Conservation (phyloP, 2,113 vertebrate species). For the Dendropsophus ebraccatus region DNA sequence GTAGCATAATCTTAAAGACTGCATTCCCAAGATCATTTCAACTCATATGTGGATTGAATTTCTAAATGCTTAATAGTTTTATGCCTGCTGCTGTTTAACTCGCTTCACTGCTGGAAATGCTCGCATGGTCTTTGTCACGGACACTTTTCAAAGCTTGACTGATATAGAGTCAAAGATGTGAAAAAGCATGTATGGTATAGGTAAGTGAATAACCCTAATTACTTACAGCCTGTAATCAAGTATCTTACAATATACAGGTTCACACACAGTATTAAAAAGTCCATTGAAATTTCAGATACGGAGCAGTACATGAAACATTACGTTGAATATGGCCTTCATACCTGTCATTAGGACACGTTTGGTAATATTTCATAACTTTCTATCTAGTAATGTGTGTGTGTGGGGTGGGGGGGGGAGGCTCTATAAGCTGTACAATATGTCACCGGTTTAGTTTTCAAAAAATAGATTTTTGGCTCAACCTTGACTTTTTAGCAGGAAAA, state of each 20-base stretch:
- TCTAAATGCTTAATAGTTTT: conserved; percentile 59
- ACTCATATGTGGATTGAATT: conserved; percentile 57
- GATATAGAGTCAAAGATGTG: conserved; percentile 42
- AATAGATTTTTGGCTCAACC: background rate
- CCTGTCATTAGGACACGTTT: background rate
- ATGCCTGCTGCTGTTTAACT: conserved; percentile 58
- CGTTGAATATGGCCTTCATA: background rate
- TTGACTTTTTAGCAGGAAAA: too few species aligned
- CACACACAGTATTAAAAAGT: conserved; percentile 23
- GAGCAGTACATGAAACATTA: conserved; percentile 25
- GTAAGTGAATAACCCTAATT: conserved; percentile 47
- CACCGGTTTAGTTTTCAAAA: background rate
- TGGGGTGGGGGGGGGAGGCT: background rate
- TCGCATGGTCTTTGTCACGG: conserved; percentile 54
- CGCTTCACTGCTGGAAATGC: conserved; percentile 52
- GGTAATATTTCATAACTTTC: background rate
- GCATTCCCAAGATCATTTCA: conserved; percentile 59
- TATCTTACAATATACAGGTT: conserved; percentile 1
- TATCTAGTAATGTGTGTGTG: conserved; percentile 18
- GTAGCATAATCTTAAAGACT: conserved; percentile 55
- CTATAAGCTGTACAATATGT: background rate
- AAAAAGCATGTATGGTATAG: conserved; percentile 34
- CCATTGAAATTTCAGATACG: conserved; percentile 9
- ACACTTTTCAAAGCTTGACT: conserved; percentile 55
- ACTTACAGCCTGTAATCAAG: conserved; percentile 41